phyloP scores from a whole-genome alignment of 1,140 invertebrate genomes.

The Drosophila ficusphila region DNA sequence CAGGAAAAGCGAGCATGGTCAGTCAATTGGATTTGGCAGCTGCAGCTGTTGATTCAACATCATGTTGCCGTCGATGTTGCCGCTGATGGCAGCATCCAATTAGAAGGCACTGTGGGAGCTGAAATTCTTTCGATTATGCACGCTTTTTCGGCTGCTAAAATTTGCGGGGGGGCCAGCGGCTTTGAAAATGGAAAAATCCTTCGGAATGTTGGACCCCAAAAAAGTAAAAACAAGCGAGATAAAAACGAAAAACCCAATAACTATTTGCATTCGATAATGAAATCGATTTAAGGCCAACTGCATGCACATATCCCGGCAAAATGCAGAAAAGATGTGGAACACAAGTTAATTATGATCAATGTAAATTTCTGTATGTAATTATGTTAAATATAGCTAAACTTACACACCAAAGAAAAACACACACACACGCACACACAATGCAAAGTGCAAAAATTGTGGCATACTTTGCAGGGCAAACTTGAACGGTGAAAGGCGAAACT shows the following conservation, averaged over 20 bases:
- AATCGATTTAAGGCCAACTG: constrained; percentile 7
- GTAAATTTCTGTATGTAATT: constrained; percentile 76
- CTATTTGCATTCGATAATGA: constrained; percentile 1
- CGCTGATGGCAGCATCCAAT: constrained; percentile 31
- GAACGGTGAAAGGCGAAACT: background rate
- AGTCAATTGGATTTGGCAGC: constrained; percentile 43
- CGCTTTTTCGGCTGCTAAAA: constrained; percentile 21
- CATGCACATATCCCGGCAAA: constrained; percentile 20
- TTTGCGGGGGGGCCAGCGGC: too few relatives aligned
- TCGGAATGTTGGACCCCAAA: background rate
- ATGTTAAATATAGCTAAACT: constrained; percentile 28
- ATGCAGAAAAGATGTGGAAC: constrained; percentile 9
- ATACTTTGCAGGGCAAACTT: constrained; percentile 33
- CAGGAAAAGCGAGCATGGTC: constrained; percentile 22
- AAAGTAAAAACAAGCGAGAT: background rate
- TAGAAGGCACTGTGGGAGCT: constrained; percentile 27
- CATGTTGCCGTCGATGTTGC: background rate
- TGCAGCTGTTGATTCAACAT: constrained; percentile 3
- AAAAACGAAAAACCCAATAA: background rate
- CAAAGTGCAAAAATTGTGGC: constrained; percentile 25
- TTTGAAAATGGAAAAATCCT: background rate
- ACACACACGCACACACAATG: background rate
- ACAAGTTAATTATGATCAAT: constrained; percentile 50
- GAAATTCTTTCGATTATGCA: constrained; percentile 13
- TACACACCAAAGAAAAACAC: too few relatives aligned